Base-by-base conservation (phyloP, 2,797 vertebrate species). In the Hydrocynus forskahlii region DNA sequence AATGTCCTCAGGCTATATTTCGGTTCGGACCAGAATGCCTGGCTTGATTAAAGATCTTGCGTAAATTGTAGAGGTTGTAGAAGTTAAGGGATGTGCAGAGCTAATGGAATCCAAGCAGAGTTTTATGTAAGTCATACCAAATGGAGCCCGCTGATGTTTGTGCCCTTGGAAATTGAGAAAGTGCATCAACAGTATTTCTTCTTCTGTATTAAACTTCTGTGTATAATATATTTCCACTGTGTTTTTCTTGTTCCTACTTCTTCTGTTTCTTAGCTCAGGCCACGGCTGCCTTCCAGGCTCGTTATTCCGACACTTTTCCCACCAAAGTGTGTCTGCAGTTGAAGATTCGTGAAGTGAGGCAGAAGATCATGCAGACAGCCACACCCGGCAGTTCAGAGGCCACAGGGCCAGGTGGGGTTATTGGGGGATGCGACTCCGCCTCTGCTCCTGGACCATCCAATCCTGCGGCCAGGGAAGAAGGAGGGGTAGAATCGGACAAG, bases 351-450 rank as follows among this genome's bases (percentile, higher is more conserved):
- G 97, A 98, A 78, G 97, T 98, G 21, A 95, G 97, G 19, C 97
- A 98, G 94, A 98, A 98, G 92, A 98, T 98, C 91, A 98, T 98
- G 97, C 97, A 98, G 92, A 95, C 96, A 0, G 96, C 96, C 75
- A 93, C 94, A 0, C 96, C 96, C 0, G 92, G 93, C 19, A 3
- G 88, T 69, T 86, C 92, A 0, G 97, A 97, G 80, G 84, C 81
- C 5, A 86, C 86, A 2, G 90, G 76, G 0, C 57, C 68, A 0
- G 80, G 75, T 0, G 92, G 89, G n/a, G 83, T 60, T 23, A 25
- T 63, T 12, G 69, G 52, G 0, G 63, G 71, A 40, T 54, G 29
- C 1, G 88, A 80, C 84, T 67, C 88, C 6, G 63, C 84, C 83
- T 85, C 83, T 4, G 66, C 84, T 77, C 89, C 90, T 0, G 85